phyloP scores from a whole-genome alignment of 2,888 invertebrate genomes.

The Metacarcinus magister region DNA sequence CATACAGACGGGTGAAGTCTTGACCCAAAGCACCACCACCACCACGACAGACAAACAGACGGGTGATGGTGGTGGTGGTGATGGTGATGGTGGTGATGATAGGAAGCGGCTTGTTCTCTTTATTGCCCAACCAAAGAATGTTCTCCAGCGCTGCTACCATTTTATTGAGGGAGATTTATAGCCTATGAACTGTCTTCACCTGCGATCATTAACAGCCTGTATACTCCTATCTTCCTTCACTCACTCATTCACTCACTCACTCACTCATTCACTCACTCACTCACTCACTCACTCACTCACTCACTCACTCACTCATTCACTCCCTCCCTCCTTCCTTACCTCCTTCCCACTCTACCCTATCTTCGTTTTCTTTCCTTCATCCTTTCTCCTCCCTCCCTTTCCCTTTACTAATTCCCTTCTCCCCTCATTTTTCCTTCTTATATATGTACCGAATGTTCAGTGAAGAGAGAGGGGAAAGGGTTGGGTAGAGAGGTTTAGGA shows the following conservation, averaged over 20 bases:
- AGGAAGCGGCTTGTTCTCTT: neutral
- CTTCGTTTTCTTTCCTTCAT: neutral
- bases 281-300: neutral
- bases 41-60: too few species aligned
- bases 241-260: too few species aligned
- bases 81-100: neutral
- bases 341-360: neutral
- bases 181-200: neutral
- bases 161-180: slow-evolving; percentile 33
- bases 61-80: too few species aligned
- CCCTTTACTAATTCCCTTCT: neutral
- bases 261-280: neutral
- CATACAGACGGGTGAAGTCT: too few species aligned
- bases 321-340: neutral
- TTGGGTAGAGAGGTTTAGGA: neutral
- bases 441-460: neutral
- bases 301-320: too few species aligned
- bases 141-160: neutral
- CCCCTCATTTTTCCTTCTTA: neutral
- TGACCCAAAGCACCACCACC: too few species aligned
- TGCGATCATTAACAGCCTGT: neutral
- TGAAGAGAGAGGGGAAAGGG: neutral
- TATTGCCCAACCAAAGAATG: neutral
- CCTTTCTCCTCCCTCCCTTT: neutral
- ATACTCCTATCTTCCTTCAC: neutral